A percentile compares a stretch with the other conserved stretches of the same genome.
Evolutionary conservation across 1,140 invertebrate species (phyloP).

Genomic region (Polypedilum vanderplanki): DNA sequence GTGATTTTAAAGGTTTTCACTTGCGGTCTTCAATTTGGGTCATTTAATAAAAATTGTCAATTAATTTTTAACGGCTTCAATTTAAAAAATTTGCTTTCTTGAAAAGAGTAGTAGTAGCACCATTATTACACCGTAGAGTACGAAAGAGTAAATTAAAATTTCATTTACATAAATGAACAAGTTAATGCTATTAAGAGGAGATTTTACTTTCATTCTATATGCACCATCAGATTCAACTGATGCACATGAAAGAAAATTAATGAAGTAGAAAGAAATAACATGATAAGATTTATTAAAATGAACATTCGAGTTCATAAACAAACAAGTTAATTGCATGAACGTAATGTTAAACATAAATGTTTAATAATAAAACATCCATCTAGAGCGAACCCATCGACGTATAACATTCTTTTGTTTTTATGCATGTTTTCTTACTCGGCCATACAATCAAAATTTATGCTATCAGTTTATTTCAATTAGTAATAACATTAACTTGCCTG

Average conservation of each 20-base stretch:
- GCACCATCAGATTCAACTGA: not conserved
- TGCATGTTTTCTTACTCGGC: not conserved
- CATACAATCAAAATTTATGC: not conserved
- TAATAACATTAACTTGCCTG: not conserved
- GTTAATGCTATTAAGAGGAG: too few relatives aligned
- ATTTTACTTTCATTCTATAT: conserved; percentile 20
- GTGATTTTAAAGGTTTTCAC: too few relatives aligned
- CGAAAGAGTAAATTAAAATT: too few relatives aligned
- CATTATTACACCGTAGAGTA: too few relatives aligned
- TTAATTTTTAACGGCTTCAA: too few relatives aligned
- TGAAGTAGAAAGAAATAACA: conserved; percentile 18
- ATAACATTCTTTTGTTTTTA: conserved; percentile 16
- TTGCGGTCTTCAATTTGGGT: too few relatives aligned
- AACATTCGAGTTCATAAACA: conserved; percentile 19
- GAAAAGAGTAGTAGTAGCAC: too few relatives aligned
- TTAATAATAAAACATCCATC: conserved; percentile 19
- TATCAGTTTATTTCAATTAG: conserved; percentile 14
- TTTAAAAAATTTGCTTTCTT: too few relatives aligned
- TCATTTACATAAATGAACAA: too few relatives aligned
- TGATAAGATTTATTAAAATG: conserved; percentile 17
- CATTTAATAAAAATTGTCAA: too few relatives aligned
- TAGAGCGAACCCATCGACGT: not conserved
- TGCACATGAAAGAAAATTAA: conserved; percentile 11
- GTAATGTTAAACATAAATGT: conserved; percentile 8
- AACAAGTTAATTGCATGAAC: conserved; percentile 13